These are phyloP conservation scores for Scrobipalpa atriplicella DNA, from an alignment of 2,888 invertebrate genomes.

Conservation along the genomic window DNA sequence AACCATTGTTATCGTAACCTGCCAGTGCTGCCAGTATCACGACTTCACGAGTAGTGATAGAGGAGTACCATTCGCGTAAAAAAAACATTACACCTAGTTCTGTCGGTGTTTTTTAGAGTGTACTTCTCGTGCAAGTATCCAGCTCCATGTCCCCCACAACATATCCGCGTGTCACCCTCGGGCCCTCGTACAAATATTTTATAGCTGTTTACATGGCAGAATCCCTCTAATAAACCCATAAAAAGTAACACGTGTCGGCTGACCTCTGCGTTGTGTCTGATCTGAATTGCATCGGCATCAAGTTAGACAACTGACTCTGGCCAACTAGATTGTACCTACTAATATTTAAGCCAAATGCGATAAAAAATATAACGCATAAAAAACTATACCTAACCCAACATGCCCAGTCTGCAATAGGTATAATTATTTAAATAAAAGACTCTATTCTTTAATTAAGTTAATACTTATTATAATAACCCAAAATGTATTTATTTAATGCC, in stretches of 20 bases:
- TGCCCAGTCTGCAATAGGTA: too few species aligned
- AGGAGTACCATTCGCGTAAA: neutral
- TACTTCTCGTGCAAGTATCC: neutral
- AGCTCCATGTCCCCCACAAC: slow-evolving; percentile 23
- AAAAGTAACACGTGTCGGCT: slow-evolving; percentile 28
- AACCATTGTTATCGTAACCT: too few species aligned
- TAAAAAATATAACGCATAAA: neutral
- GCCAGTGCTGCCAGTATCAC: too few species aligned
- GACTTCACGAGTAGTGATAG: too few species aligned
- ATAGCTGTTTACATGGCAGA: slow-evolving; percentile 31
- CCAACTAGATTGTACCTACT: neutral
- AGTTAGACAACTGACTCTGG: neutral
- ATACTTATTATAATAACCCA: too few species aligned
- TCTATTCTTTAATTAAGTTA: too few species aligned
- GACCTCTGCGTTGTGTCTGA: neutral
- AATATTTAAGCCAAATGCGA: neutral
- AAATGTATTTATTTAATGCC: too few species aligned
- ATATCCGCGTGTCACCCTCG: slow-evolving; percentile 30
- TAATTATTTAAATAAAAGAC: too few species aligned
- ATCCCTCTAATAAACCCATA: slow-evolving; percentile 33
- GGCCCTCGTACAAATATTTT: slow-evolving; percentile 32
- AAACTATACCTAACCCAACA: too few species aligned
- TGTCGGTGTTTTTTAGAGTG: neutral
- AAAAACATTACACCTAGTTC: neutral
- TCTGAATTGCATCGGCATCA: neutral